A percentile compares a stretch with the other conserved stretches of the same genome.
phyloP scores from a whole-genome alignment of 2,113 vertebrate genomes.

The Sisor rabdophorus region DNA sequence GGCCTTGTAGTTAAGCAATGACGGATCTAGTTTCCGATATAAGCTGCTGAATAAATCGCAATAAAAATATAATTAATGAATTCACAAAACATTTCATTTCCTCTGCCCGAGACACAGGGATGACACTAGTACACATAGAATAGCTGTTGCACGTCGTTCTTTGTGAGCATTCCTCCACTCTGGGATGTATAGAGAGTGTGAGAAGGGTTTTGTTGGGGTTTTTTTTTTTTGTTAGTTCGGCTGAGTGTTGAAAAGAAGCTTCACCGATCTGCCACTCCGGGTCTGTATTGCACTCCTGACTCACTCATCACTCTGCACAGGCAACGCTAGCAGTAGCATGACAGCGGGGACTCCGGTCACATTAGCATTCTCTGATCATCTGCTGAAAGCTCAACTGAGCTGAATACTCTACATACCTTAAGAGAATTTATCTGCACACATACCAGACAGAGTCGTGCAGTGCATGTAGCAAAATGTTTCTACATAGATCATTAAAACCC shows the following conservation, averaged over 20 bases:
- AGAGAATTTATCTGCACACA: conserved; percentile 7
- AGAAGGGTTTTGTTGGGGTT: no score
- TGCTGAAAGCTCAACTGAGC: conserved; percentile 47
- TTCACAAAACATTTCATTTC: not conserved
- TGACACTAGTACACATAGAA: not conserved
- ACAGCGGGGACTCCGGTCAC: conserved; percentile 41
- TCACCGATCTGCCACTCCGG: conserved; percentile 14
- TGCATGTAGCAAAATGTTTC: not conserved
- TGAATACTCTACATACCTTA: conserved; percentile 42
- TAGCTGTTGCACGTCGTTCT: not conserved
- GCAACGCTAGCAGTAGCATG: not conserved
- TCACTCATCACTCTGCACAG: conserved; percentile 42
- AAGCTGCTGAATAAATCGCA: not conserved
- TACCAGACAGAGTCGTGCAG: not conserved
- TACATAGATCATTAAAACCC: not conserved
- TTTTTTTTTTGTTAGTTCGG: conserved; percentile 28
- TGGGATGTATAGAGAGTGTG: conserved; percentile 2
- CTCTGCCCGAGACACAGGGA: not conserved
- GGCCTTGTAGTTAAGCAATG: not conserved
- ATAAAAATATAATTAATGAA: conserved; percentile 8
- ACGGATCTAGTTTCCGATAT: not conserved
- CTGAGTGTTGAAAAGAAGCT: conserved; percentile 38
- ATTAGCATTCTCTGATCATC: conserved; percentile 49
- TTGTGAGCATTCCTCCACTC: conserved; percentile 8
- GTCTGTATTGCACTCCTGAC: conserved; percentile 15